Conservation (phyloP, 2,888 invertebrate species). For the Cepaea hortensis region DNA sequence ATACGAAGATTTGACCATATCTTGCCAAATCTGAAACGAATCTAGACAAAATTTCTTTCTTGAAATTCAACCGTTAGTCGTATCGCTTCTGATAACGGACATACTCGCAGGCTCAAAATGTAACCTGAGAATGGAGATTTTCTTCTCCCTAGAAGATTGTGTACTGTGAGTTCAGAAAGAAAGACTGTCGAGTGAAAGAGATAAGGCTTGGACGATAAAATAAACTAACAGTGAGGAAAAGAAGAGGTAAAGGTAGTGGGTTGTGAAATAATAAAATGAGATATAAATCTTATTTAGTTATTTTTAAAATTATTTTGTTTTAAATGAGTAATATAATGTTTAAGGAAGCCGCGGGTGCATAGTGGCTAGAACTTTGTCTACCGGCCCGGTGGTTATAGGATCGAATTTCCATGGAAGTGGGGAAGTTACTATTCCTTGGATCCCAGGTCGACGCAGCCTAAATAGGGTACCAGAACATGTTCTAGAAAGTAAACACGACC, state of each 20-base stretch:
- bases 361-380: no score
- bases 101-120: constrained; percentile 1
- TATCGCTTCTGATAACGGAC: constrained; percentile 11
- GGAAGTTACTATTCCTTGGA: no score
- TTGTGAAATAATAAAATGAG: neutral
- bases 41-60: neutral
- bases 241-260: neutral
- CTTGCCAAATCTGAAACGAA: constrained; percentile 16
- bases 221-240: neutral
- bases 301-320: no score
- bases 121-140: neutral
- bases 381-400: no score
- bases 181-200: neutral
- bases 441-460: no score
- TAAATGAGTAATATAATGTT: no score
- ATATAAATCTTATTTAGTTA: no score
- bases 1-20: neutral
- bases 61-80: neutral
- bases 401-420: no score
- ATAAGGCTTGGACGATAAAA: neutral
- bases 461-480: no score
- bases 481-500: no score
- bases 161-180: neutral
- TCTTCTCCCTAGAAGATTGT: neutral
- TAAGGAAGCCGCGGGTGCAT: no score